phyloP scores from a whole-genome alignment of 2,888 invertebrate genomes.

The Nomada goodeniana region DNA sequence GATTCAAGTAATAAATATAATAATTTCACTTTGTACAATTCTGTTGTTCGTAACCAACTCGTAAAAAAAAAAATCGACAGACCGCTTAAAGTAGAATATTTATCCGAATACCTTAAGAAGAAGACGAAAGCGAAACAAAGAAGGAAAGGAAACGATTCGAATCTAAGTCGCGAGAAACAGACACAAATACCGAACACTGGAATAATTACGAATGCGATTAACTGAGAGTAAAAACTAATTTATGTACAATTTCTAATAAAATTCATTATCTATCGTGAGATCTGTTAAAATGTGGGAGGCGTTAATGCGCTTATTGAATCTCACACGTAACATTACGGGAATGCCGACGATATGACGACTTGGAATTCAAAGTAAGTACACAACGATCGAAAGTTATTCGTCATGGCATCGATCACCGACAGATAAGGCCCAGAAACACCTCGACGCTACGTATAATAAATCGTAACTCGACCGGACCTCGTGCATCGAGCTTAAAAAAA shows the following conservation, averaged over 20 bases:
- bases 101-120: not conserved
- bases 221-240: constrained; percentile 19
- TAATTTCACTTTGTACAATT: no score
- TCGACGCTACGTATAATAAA: constrained; percentile 42
- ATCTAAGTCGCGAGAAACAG: not conserved
- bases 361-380: constrained; percentile 60
- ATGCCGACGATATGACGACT: constrained; percentile 23
- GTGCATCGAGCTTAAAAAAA: constrained; percentile 44
- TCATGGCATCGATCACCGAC: constrained; percentile 76
- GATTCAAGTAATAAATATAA: constrained; percentile 24
- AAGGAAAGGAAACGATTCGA: not conserved
- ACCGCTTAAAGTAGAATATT: not conserved
- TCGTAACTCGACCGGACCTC: constrained; percentile 45
- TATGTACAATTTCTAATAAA: constrained; percentile 2
- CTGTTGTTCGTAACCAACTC: not conserved
- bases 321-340: constrained; percentile 17
- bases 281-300: not conserved
- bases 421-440: constrained; percentile 72
- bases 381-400: constrained; percentile 60
- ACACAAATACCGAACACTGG: not conserved
- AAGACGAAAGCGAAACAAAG: not conserved
- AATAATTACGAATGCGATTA: not conserved
- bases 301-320: constrained; percentile 23
- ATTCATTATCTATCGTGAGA: not conserved
- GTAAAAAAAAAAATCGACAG: not conserved